phyloP scores from a whole-genome alignment of 2,113 vertebrate species.

The Gadus chalcogrammus region DNA sequence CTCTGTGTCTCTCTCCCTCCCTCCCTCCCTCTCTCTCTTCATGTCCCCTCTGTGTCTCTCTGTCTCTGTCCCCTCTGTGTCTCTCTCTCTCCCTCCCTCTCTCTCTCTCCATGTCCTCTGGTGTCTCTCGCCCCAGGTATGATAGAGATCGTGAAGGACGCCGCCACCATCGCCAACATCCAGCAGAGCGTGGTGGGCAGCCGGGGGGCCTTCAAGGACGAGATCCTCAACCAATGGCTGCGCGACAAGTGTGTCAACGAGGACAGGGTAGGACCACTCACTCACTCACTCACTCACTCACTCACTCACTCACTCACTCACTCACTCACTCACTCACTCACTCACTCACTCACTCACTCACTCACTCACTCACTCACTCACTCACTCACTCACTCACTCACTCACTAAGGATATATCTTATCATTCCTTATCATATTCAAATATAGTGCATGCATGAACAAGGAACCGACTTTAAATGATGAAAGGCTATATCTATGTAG shows the following conservation, averaged over 20 bases:
- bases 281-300: background rate
- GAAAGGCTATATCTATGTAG: no score
- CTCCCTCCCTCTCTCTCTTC: no score
- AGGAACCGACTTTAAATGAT: no score
- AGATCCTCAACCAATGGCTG: conserved; percentile 95
- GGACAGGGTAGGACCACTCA: conserved; percentile 80
- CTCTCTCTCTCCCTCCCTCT: no score
- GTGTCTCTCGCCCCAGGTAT: conserved; percentile 77
- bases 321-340: background rate
- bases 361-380: background rate
- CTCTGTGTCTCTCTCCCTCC: no score
- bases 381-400: background rate
- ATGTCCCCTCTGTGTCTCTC: no score
- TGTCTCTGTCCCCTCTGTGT: no score
- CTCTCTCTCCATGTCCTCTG: no score
- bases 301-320: background rate
- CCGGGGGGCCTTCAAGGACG: conserved; percentile 95
- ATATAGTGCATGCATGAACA: no score
- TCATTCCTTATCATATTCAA: background rate
- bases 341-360: background rate
- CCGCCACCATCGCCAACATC: conserved; percentile 97
- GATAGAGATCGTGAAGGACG: conserved; percentile 97
- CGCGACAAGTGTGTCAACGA: conserved; percentile 89
- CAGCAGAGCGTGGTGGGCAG: conserved; percentile 97
- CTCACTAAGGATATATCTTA: background rate